phyloP scores from a whole-genome alignment of 2,797 vertebrate species.

The Anisognathus igniventris region DNA sequence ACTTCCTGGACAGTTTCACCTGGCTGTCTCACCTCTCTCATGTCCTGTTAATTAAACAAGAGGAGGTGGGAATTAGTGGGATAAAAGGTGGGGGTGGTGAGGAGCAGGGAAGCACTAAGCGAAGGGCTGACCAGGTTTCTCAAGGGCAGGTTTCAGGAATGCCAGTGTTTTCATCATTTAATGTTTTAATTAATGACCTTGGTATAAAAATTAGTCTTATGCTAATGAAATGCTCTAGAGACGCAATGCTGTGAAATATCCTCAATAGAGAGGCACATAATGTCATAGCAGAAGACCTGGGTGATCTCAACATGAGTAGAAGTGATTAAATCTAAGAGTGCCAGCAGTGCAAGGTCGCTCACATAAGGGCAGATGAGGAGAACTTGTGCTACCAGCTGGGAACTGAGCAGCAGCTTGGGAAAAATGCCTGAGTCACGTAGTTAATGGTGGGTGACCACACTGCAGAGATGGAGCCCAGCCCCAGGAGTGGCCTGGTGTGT shows the following conservation, averaged over 20 bases:
- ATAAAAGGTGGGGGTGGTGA: neutral
- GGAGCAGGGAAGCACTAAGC: neutral
- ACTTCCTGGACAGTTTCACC: neutral
- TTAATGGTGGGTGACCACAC: conserved; percentile 28
- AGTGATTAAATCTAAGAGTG: conserved; percentile 15
- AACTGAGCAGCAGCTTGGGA: neutral
- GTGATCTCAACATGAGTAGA: neutral
- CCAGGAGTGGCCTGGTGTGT: neutral
- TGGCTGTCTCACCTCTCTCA: neutral
- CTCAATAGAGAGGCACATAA: neutral
- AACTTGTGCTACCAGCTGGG: neutral
- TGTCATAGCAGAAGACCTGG: neutral
- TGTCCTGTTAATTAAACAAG: neutral
- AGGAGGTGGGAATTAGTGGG: neutral
- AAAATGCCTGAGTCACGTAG: conserved; percentile 9
- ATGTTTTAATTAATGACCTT: conserved; percentile 37
- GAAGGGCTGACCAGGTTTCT: neutral
- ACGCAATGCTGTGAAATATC: neutral
- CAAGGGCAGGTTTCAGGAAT: neutral
- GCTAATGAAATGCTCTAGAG: conserved; percentile 23
- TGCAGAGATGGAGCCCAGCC: neutral
- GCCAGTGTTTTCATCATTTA: neutral
- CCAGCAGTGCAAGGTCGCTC: neutral
- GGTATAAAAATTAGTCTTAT: conserved; percentile 10
- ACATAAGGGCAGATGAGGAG: neutral